Evolutionary conservation across 2,797 vertebrate genomes (phyloP), one percentile per base, ranked within the genome.

Genomic region (Anas bernieri): DNA sequence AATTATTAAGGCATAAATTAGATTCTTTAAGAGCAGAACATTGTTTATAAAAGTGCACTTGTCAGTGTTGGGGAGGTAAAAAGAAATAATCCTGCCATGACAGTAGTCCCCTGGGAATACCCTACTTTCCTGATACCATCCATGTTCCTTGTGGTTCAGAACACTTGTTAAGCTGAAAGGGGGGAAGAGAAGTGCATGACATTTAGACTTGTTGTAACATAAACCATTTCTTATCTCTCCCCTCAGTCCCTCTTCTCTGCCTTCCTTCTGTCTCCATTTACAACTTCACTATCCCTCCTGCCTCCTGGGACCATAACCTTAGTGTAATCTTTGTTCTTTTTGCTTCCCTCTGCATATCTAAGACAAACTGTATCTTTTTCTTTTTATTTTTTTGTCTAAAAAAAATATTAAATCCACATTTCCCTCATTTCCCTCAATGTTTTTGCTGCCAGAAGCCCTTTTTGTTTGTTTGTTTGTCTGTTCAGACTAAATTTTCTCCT

Each of bases 221-320:
- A 96, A 96, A 95, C 77, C 63, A 84, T 90, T 92, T 92, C 93
- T 97, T 97, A 96, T 96, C 93, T 96, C 83, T 92, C 68, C 56
- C 67, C 73, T 96, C 75, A 69, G 86, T 70, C 61, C 35, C 56
- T 95, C 39, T 94, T n/a, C 64, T 90, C 63, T 89, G 48, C 70
- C 43, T 95, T 52, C 72, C 46, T 83, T 86, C 86, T 92, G 83
- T 95, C 93, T 96, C 83, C 66, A 41, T 96, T 94, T 96, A 94
- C 87, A 93, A 69, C 88, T 93, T 94, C 78, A 92, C 93, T 95
- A 83, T 94, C 50, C 83, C 26, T 82, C 23, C 70, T 83, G 78
- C 70, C 95, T 94, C 86, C 58, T 83, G 96, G 86, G 96, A 94
- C 74, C 35, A 78, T 72, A 96, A 93, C 87, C 85, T 88, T 81